Conservation (phyloP, 2,888 invertebrate genomes). For the Colletes collaris region DNA sequence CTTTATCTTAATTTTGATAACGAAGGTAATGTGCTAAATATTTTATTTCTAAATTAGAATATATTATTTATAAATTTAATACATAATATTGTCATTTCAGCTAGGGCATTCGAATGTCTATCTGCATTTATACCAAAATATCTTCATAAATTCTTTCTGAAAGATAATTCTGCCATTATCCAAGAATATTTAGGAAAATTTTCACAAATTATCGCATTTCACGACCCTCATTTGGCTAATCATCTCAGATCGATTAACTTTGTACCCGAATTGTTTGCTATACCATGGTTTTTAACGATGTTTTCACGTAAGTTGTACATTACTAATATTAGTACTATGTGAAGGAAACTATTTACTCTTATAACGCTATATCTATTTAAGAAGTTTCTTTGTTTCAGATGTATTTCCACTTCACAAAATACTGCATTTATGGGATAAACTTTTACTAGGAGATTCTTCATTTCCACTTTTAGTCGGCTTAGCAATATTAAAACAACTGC, state of each 20-base stretch:
- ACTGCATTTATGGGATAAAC: slow-evolving; percentile 98
- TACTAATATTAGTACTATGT: neutral
- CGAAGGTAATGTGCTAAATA: slow-evolving; percentile 87
- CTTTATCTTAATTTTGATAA: slow-evolving; percentile 97
- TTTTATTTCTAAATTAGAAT: neutral
- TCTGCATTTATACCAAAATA: slow-evolving; percentile 98
- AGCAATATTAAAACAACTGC: slow-evolving; percentile 94
- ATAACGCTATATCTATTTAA: neutral
- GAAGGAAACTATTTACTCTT: too few species aligned
- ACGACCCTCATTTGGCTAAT: slow-evolving; percentile 95
- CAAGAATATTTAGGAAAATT: slow-evolving; percentile 99
- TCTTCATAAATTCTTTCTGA: slow-evolving; percentile 97
- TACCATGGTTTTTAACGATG: slow-evolving; percentile 99
- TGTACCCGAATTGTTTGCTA: slow-evolving; percentile 98
- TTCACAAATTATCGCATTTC: slow-evolving; percentile 97
- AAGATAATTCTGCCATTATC: slow-evolving; percentile 97
- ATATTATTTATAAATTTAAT: slow-evolving; percentile 7
- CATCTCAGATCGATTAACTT: slow-evolving; percentile 97
- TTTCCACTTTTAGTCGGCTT: slow-evolving; percentile 98
- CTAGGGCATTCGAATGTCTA: slow-evolving; percentile 97
- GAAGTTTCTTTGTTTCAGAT: slow-evolving; percentile 86
- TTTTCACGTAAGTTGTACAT: slow-evolving; percentile 93
- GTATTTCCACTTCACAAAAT: slow-evolving; percentile 99
- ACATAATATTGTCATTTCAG: slow-evolving; percentile 85
- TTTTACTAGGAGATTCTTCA: slow-evolving; percentile 95